Evolutionary conservation across 2,797 vertebrate genomes (phyloP), one percentile per base, ranked within the genome.

Genomic region (Enteromius argenteus): DNA sequence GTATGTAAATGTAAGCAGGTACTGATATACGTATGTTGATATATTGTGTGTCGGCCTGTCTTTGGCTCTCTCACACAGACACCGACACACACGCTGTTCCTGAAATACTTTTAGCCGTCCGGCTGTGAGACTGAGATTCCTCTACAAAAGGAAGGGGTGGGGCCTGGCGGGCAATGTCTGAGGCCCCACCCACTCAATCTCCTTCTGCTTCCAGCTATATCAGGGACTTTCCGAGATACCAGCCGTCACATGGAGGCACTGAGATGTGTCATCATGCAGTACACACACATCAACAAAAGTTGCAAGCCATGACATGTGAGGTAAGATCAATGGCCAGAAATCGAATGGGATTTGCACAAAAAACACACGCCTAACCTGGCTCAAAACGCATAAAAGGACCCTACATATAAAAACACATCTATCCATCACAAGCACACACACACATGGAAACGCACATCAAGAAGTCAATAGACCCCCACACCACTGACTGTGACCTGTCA

Each of bases 21-120:
- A 7, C 39, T 32, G 15, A 19, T 60, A 42, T 42, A 42, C 42
- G 30, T 42, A 60, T 74, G 46, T 42, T 27, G 21, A 27, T 76
- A 60, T 60, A 76, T 58, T 37, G 42, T 46, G 27, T 51, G 42
- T 49, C 32, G 21, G 60, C 35, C 46, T 30, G 60, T 53, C 11
- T 68, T 76, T 64, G 15, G 30, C 23, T 83, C 80, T 82, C 69
- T 30, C 68, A 73, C 64, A 82, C 80, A 83, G 69, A 83, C 58
- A 84, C 58, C 23, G 7, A 67, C 68, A 58, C n/a, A 74, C 68
- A 85, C 64, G 60, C 30, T 88, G 86, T 90, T 90, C 89, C 83
- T 77, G 88, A 90, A 90, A 90, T 90, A 90, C 85, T 84, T 56
- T 86, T 69, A 85, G 74, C 77, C 84, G 80, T 72, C 87, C 87